Percentiles rank a stretch among this genome's conserved stretches.
Evolutionary conservation across 2,888 invertebrate genomes (phyloP).

Genomic region (Uropetala carovei): DNA sequence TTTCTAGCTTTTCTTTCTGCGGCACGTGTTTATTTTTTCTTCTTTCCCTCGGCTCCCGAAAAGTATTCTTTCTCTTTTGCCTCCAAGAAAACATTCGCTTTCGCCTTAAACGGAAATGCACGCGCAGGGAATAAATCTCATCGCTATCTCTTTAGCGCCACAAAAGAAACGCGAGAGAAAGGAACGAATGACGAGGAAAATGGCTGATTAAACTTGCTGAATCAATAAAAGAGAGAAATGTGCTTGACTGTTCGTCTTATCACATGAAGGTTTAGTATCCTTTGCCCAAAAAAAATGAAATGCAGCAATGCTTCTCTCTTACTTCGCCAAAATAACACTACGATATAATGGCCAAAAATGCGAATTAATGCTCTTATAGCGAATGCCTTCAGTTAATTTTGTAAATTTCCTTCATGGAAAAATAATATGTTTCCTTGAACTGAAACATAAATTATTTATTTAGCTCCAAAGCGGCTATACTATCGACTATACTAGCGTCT

Average conservation of each 20-base stretch:
- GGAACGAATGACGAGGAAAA: conserved; percentile 20
- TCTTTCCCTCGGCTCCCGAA: not conserved
- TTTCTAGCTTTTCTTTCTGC: not conserved
- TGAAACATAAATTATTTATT: too few relatives aligned
- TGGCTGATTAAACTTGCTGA: conserved; percentile 29
- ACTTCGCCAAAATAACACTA: not conserved
- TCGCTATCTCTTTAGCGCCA: not conserved
- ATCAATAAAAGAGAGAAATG: conserved; percentile 20
- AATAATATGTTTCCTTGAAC: too few relatives aligned
- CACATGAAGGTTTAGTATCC: not conserved
- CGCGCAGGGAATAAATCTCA: not conserved
- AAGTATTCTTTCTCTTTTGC: not conserved
- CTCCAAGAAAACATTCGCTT: not conserved
- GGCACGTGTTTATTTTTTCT: not conserved
- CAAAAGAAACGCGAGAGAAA: conserved; percentile 7
- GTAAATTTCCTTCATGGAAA: too few relatives aligned
- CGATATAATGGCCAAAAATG: not conserved
- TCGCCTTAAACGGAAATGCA: not conserved
- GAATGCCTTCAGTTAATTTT: too few relatives aligned
- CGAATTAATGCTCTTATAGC: too few relatives aligned
- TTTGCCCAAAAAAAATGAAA: conserved; percentile 14
- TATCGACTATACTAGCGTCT: too few relatives aligned
- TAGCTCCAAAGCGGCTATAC: too few relatives aligned
- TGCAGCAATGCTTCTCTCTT: not conserved
- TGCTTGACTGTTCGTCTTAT: not conserved